Percentiles rank a stretch among this genome's conserved stretches.
These are phyloP conservation scores for Drosophila kikkawai DNA, from an alignment of 1,140 invertebrate genomes.

Conservation along the genomic window DNA sequence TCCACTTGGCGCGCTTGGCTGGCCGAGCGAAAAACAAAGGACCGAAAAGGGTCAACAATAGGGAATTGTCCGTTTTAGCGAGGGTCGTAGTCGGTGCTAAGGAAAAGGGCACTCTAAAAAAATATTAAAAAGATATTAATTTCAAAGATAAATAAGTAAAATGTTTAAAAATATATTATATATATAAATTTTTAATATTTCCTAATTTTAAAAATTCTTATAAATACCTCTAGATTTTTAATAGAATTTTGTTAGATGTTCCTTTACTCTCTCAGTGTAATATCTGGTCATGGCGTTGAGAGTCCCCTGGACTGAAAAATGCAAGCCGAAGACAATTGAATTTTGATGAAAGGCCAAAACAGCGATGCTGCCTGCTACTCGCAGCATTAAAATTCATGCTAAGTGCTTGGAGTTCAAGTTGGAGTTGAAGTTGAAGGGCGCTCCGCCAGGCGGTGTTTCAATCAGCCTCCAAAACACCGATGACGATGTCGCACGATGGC, in stretches of 20 bases:
- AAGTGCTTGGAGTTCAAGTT: constrained; percentile 28
- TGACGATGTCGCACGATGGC: constrained; percentile 36
- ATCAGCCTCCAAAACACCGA: constrained; percentile 54
- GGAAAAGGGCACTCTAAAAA: background rate
- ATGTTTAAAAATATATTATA: too few relatives aligned
- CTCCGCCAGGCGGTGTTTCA: constrained; percentile 26
- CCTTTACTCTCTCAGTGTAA: background rate
- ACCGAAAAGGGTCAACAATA: constrained; percentile 77
- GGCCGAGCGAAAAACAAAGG: constrained; percentile 71
- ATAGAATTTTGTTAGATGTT: background rate
- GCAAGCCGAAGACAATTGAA: constrained; percentile 75
- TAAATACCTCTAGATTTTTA: background rate
- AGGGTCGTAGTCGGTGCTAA: constrained; percentile 2
- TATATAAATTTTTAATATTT: too few relatives aligned
- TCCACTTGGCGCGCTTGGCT: constrained; percentile 77
- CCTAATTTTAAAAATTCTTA: too few relatives aligned
- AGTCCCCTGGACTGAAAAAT: constrained; percentile 20
- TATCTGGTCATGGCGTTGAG: constrained; percentile 59
- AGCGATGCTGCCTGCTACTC: background rate
- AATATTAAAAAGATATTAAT: background rate
- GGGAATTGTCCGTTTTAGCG: constrained; percentile 47
- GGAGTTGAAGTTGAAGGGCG: background rate
- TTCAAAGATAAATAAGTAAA: too few relatives aligned
- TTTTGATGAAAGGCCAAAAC: constrained; percentile 72
- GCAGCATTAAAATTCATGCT: constrained; percentile 63